These are phyloP conservation scores for Vulpes lagopus DNA, from an alignment of 2,113 vertebrate species.

Conservation along the genomic window DNA sequence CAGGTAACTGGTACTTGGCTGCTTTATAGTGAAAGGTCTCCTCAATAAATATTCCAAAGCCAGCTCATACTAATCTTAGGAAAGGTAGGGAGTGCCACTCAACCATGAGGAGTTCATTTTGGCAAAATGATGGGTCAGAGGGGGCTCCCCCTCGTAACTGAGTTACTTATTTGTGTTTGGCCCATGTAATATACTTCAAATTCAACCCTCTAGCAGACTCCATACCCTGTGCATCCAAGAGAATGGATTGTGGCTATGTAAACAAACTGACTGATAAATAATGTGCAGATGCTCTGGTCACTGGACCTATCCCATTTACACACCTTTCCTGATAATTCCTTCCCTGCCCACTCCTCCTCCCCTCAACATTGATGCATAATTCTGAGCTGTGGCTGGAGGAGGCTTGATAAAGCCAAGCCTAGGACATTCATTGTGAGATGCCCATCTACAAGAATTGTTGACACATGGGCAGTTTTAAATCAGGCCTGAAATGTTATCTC, in stretches of 20 bases:
- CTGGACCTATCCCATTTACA: slow-evolving; percentile 15
- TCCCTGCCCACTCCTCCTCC: neutral
- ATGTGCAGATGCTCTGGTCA: neutral
- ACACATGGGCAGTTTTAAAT: neutral
- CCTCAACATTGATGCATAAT: neutral
- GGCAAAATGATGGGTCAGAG: neutral
- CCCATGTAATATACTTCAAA: neutral
- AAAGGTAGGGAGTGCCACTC: neutral
- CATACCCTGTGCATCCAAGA: neutral
- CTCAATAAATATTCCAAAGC: slow-evolving; percentile 78
- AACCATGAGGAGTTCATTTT: slow-evolving; percentile 35
- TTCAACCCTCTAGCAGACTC: neutral
- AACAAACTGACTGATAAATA: slow-evolving; percentile 37
- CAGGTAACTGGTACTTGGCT: slow-evolving; percentile 78
- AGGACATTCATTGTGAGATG: neutral
- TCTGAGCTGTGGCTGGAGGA: slow-evolving; percentile 24
- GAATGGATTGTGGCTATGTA: slow-evolving; percentile 29
- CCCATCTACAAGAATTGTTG: neutral
- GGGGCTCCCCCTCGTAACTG: neutral
- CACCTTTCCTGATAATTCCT: neutral
- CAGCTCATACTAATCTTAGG: slow-evolving; percentile 52
- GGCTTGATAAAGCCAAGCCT: slow-evolving; percentile 2
- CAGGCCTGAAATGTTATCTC: neutral
- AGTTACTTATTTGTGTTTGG: slow-evolving; percentile 11
- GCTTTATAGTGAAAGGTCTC: slow-evolving; percentile 76